Conservation (phyloP, 2,113 vertebrate species). For the Thalassoma bifasciatum region DNA sequence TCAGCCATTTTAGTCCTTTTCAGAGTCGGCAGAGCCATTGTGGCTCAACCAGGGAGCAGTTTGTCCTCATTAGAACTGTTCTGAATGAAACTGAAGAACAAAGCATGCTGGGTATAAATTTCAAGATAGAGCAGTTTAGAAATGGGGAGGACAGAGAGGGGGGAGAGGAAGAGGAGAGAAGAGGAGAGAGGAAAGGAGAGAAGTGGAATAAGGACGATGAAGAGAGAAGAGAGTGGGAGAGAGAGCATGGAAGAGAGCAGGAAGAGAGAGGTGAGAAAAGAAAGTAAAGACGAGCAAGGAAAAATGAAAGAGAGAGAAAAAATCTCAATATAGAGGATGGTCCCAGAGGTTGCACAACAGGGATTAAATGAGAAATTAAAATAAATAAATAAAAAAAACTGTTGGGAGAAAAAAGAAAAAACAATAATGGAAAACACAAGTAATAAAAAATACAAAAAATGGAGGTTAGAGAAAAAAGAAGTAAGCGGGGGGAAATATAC, state of each 20-base stretch:
- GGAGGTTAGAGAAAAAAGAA: neutral
- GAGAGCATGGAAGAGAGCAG: too few relatives aligned
- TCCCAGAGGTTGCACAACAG: too few relatives aligned
- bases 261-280: slow-evolving; percentile 8
- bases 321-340: too few relatives aligned
- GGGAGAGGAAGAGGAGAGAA: too few relatives aligned
- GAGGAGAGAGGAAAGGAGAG: slow-evolving; percentile 22
- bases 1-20: slow-evolving; percentile 80
- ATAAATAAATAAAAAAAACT: too few relatives aligned
- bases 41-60: slow-evolving; percentile 87
- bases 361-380: too few relatives aligned
- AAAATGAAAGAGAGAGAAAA: slow-evolving; percentile 8
- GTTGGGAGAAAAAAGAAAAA: too few relatives aligned
- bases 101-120: slow-evolving; percentile 75
- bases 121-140: slow-evolving; percentile 30
- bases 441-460: too few relatives aligned
- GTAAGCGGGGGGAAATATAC: neutral
- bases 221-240: slow-evolving; percentile 27
- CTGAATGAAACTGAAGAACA: slow-evolving; percentile 87
- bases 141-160: slow-evolving; percentile 12
- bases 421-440: too few relatives aligned
- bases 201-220: slow-evolving; percentile 4
- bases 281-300: slow-evolving; percentile 26
- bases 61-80: slow-evolving; percentile 94
- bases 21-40: slow-evolving; percentile 87